phyloP scores from a whole-genome alignment of 2,888 invertebrate species.

The Cheilosia soror region DNA sequence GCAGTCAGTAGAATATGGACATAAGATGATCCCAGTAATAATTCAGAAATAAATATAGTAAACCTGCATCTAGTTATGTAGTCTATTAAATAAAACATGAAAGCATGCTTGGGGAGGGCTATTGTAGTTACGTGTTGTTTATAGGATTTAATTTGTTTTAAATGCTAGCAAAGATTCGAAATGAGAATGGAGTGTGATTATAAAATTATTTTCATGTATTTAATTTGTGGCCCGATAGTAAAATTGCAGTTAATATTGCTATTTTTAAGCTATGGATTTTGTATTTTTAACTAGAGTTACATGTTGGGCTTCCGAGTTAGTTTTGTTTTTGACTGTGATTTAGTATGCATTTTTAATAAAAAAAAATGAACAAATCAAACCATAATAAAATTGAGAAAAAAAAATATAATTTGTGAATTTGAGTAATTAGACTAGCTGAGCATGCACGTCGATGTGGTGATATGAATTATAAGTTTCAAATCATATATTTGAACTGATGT shows the following conservation, averaged over 20 bases:
- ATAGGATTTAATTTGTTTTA: slow-evolving; percentile 12
- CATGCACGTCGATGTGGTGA: slow-evolving; percentile 58
- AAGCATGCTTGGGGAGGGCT: slow-evolving; percentile 83
- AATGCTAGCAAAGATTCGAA: slow-evolving; percentile 14
- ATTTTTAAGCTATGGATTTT: slow-evolving; percentile 46
- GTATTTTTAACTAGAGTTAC: slow-evolving; percentile 22
- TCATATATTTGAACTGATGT: neutral
- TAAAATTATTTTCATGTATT: slow-evolving; percentile 34
- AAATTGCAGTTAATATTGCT: slow-evolving; percentile 8
- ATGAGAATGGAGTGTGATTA: slow-evolving; percentile 49
- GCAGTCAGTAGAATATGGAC: neutral
- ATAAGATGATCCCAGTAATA: neutral
- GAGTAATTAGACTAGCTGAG: slow-evolving; percentile 49
- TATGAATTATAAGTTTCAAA: slow-evolving; percentile 9
- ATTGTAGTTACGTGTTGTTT: slow-evolving; percentile 70
- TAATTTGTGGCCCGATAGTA: slow-evolving; percentile 33
- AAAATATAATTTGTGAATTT: slow-evolving; percentile 32
- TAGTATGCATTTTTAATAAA: neutral
- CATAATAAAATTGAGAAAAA: neutral
- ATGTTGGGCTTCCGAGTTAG: slow-evolving; percentile 23
- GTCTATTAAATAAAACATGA: slow-evolving; percentile 72
- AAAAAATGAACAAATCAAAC: slow-evolving; percentile 15
- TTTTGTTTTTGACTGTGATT: slow-evolving; percentile 28
- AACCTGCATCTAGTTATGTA: slow-evolving; percentile 57
- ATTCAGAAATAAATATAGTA: slow-evolving; percentile 45